Percentiles rank a stretch among this genome's conserved stretches.
These are phyloP conservation scores for Carduelis carduelis DNA, from an alignment of 2,797 vertebrate species.

Conservation along the genomic window DNA sequence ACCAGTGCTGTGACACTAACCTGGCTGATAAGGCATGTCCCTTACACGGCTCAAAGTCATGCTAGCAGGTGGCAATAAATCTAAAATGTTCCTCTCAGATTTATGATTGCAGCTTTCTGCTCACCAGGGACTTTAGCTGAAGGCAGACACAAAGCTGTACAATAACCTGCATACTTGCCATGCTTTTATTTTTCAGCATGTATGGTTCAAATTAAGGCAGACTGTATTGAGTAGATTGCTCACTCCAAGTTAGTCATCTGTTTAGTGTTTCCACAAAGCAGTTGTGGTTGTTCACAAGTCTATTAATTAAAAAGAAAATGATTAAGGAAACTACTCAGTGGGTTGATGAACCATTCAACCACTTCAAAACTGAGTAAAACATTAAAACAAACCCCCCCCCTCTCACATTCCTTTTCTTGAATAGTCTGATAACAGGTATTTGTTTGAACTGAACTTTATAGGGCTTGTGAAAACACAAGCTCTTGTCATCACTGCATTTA, in stretches of 20 bases:
- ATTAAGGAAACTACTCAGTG: slow-evolving; percentile 64
- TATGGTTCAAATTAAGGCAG: slow-evolving; percentile 79
- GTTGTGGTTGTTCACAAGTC: slow-evolving; percentile 77
- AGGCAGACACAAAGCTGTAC: slow-evolving; percentile 70
- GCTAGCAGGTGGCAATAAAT: slow-evolving; percentile 74
- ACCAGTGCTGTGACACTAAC: background rate
- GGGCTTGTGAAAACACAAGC: slow-evolving; percentile 1
- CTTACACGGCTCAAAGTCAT: background rate
- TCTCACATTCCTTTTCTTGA: background rate
- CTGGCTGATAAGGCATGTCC: background rate
- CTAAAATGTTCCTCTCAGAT: slow-evolving; percentile 62
- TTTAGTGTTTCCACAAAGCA: slow-evolving; percentile 74
- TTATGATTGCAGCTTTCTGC: slow-evolving; percentile 68
- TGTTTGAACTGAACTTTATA: slow-evolving; percentile 48
- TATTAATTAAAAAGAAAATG: slow-evolving; percentile 79
- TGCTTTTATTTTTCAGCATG: slow-evolving; percentile 54
- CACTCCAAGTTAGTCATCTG: slow-evolving; percentile 73
- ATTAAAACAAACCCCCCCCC: background rate
- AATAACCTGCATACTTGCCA: slow-evolving; percentile 43
- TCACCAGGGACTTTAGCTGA: slow-evolving; percentile 71
- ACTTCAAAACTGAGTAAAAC: slow-evolving; percentile 64
- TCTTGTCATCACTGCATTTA: slow-evolving; percentile 40
- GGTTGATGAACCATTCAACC: slow-evolving; percentile 60
- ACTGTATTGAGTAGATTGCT: slow-evolving; percentile 65
- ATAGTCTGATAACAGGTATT: slow-evolving; percentile 13